phyloP scores from a whole-genome alignment of 2,888 invertebrate genomes.

The Latrodectus elegans region DNA sequence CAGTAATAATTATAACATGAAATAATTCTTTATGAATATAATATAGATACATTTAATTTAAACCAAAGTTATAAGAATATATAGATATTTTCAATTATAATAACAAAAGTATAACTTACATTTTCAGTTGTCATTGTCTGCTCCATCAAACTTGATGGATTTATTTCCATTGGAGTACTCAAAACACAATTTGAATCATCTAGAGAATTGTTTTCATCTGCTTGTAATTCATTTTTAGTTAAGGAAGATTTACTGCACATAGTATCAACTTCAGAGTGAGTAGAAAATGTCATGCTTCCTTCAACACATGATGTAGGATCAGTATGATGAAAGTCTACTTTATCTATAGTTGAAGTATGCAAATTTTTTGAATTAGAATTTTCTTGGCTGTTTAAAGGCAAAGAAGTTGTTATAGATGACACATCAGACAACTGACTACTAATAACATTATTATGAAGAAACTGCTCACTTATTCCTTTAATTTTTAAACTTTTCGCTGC shows the following conservation, averaged over 20 bases:
- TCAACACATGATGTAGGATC: not conserved
- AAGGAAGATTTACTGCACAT: not conserved
- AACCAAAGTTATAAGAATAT: no score
- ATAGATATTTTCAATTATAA: no score
- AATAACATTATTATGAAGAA: not conserved
- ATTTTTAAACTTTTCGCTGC: conserved; percentile 94
- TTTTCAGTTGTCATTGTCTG: conserved; percentile 67
- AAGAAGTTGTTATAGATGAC: not conserved
- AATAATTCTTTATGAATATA: no score
- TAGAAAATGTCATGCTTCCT: not conserved
- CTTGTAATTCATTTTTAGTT: conserved; percentile 4
- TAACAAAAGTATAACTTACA: conserved; percentile 29
- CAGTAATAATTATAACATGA: no score
- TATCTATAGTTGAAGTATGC: not conserved
- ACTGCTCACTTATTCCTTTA: conserved; percentile 78
- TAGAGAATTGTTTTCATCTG: conserved; percentile 1
- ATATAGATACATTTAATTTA: no score
- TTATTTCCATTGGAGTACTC: conserved; percentile 47
- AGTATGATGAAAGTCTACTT: not conserved
- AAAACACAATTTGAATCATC: conserved; percentile 23
- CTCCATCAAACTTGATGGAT: conserved; percentile 66
- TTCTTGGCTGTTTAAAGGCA: not conserved
- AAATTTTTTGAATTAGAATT: not conserved
- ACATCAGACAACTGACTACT: not conserved
- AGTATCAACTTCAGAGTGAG: conserved; percentile 12